Base-by-base conservation (phyloP, 1,140 invertebrate genomes). In the Atta colombica region DNA sequence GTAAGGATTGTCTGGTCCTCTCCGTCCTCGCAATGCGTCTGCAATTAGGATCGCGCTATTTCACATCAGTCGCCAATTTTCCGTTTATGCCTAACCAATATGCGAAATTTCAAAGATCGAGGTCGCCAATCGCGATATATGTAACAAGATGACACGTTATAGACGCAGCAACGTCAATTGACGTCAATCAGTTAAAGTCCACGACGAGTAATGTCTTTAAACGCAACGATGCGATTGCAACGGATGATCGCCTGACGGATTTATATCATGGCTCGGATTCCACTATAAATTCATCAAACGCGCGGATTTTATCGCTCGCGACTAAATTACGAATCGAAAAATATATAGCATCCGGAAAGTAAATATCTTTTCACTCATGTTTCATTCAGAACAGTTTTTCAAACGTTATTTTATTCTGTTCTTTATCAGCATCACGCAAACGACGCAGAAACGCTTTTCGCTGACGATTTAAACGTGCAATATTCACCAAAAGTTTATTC, bases 1-100 rank as follows among this genome's bases (percentile, higher is more conserved):
- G 93, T 94, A 4, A 96, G 87, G 25, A 96, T 61, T 25, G 91
- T 94, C 66, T 93, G 93, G 66, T 95, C 94, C 68, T 95, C 93
- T 1, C 94, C 95, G 8, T 94, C 91, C 21, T 91, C 78, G 87
- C 95, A 96, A 18, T 93, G 94, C n/a, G 92, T 93, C 95, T 96
- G 89, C 58, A 95, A 94, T 82, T 65, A 74, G 25, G 87, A 31
- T 16, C 65, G 60, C 65, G 3, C 35, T 10, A 61, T 77, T 86
- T 89, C 39, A 28, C 77, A n/a, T 1, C 7, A 18, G 39, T 16
- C 21, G 66, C 28, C 28, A 21, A 18, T 14, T 49, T 45, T 58
- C 51, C 35, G 25, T 51, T 31, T 5, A 12, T 55, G 61, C 60
- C 16, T 66, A 66, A 66, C 28, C 49, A 68, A 65, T 53, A 60